These are phyloP conservation scores for Gymnodraco acuticeps DNA, from an alignment of 2,797 vertebrate genomes.

Conservation along the genomic window DNA sequence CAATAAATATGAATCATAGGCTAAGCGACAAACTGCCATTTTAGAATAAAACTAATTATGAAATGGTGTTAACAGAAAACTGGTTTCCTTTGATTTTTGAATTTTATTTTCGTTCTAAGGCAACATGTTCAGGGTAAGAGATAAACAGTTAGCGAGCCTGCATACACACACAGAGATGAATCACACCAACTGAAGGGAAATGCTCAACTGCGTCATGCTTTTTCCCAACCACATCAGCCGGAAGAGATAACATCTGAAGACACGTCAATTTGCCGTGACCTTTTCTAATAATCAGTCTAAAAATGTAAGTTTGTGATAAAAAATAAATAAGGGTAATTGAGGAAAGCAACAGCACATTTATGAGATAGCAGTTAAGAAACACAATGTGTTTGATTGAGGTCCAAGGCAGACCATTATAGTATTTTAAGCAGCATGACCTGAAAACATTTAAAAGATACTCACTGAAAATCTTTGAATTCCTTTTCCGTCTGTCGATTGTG, in stretches of 20 bases:
- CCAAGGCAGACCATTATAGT: not conserved
- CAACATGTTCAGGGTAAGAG: not conserved
- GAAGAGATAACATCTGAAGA: conserved; percentile 43
- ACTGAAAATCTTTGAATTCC: conserved; percentile 85
- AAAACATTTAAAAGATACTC: conserved; percentile 58
- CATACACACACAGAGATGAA: conserved; percentile 41
- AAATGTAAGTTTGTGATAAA: not conserved
- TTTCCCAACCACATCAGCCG: conserved; percentile 22
- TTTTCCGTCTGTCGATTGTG: conserved; percentile 68
- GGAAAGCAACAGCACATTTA: not conserved
- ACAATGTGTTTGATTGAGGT: not conserved
- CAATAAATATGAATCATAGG: conserved; percentile 41
- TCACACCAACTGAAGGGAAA: conserved; percentile 61
- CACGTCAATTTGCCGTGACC: not conserved
- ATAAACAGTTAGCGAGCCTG: conserved; percentile 19
- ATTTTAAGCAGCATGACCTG: not conserved
- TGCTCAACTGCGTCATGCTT: conserved; percentile 20
- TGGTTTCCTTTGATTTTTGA: conserved; percentile 1
- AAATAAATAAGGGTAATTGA: too few species aligned
- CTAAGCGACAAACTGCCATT: conserved; percentile 26
- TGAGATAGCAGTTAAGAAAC: not conserved
- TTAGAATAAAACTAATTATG: conserved; percentile 12
- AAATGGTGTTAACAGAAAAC: not conserved
- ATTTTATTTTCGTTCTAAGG: not conserved
- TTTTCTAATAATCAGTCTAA: not conserved